A percentile compares a stretch with the other conserved stretches of the same genome.
phyloP scores from a whole-genome alignment of 2,113 vertebrate species.

The human (Homo sapiens) region DNA sequence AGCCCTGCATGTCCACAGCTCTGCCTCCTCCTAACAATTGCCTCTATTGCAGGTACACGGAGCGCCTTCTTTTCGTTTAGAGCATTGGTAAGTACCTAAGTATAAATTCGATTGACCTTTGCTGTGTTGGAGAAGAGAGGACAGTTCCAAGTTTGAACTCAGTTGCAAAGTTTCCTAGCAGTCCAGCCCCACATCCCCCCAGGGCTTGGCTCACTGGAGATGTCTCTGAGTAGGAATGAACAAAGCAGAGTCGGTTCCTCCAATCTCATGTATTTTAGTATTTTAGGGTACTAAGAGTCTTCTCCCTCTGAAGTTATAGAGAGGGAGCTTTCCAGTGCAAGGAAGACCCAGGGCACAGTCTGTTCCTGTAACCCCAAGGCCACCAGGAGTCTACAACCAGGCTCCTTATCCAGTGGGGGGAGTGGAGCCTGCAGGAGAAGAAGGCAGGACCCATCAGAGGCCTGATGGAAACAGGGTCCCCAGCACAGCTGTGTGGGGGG shows the following conservation, averaged over 20 bases:
- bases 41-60: not conserved
- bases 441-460: not conserved
- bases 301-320: not conserved
- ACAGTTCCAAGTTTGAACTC: not conserved
- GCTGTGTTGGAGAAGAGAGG: not conserved
- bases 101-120: not conserved
- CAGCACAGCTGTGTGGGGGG: not conserved
- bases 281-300: not conserved
- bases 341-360: no score
- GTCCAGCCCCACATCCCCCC: fast-evolving
- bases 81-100: not conserved
- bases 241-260: not conserved
- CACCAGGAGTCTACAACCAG: fast-evolving
- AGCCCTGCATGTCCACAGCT: not conserved
- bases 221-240: fast-evolving
- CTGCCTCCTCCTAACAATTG: fast-evolving
- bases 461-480: not conserved
- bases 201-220: not conserved
- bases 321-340: not conserved
- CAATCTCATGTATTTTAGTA: fast-evolving
- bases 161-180: not conserved
- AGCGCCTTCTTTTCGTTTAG: not conserved
- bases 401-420: not conserved
- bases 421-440: not conserved
- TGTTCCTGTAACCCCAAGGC: not conserved